Evolutionary conservation across 2,888 invertebrate species (phyloP).

Genomic region (Drosophila ustulata): DNA sequence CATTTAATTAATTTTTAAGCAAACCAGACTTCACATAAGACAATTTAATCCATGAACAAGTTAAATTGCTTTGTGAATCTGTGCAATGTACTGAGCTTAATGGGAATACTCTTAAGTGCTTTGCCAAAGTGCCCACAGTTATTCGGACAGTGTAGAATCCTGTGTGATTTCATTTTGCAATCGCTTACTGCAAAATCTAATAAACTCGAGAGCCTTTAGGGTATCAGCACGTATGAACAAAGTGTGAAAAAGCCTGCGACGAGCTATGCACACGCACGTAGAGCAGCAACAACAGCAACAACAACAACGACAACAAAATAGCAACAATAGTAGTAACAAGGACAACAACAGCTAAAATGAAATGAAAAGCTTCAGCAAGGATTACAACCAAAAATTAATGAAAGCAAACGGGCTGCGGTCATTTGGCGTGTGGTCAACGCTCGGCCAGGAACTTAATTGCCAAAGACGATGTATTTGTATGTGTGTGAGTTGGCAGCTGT

Average conservation of each 20-base stretch:
- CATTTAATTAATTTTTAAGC: too few species aligned
- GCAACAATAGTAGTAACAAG: constrained; percentile 36
- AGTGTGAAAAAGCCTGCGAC: constrained; percentile 76
- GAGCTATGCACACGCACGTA: constrained; percentile 71
- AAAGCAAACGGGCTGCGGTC: constrained; percentile 83
- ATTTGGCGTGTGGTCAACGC: constrained; percentile 81
- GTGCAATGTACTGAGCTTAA: background rate
- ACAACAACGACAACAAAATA: constrained; percentile 35
- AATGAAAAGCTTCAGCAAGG: constrained; percentile 79
- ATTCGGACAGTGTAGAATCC: background rate
- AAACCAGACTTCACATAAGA: background rate
- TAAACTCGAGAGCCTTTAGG: constrained; percentile 19
- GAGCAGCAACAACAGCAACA: constrained; percentile 24
- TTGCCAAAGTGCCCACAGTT: background rate
- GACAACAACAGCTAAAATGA: constrained; percentile 61
- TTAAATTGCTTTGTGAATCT: background rate
- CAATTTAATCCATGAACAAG: background rate
- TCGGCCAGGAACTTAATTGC: constrained; percentile 80
- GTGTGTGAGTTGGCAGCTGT: background rate
- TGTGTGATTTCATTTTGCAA: constrained; percentile 10
- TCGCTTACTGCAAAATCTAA: background rate
- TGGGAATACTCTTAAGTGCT: background rate
- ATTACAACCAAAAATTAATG: constrained; percentile 83
- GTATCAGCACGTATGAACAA: constrained; percentile 53
- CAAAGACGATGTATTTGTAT: constrained; percentile 64